These are phyloP conservation scores for Artibeus jamaicensis DNA, from an alignment of 2,797 vertebrate species.

Conservation along the genomic window DNA sequence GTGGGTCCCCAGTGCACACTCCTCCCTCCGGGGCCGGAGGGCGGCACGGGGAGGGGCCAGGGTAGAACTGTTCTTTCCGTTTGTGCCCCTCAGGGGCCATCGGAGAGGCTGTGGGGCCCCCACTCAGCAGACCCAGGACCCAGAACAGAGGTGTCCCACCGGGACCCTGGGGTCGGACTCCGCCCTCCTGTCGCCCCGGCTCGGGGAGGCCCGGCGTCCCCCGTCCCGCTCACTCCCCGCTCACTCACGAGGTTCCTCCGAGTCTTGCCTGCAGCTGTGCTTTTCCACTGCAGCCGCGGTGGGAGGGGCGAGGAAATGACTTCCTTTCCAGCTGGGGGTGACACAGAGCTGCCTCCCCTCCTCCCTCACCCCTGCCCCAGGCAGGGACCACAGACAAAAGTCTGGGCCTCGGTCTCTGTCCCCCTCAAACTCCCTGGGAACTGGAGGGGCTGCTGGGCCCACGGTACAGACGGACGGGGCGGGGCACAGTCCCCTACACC, in stretches of 20 bases:
- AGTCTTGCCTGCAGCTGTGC: background rate
- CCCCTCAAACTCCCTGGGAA: background rate
- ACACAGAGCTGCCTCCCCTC: background rate
- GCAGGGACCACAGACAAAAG: background rate
- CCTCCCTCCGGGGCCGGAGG: too few relatives aligned
- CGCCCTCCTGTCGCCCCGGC: background rate
- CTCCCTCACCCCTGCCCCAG: background rate
- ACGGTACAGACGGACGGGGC: rapidly evolving
- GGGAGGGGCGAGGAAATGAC: background rate
- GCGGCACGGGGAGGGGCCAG: background rate
- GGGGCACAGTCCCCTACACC: background rate
- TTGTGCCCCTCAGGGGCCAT: background rate
- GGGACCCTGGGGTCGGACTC: background rate
- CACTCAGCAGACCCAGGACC: background rate
- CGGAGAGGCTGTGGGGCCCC: background rate
- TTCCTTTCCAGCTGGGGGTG: background rate
- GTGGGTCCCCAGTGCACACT: rapidly evolving
- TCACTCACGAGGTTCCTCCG: background rate
- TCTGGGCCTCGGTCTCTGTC: background rate
- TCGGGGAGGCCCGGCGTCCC: background rate
- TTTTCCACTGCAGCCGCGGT: background rate
- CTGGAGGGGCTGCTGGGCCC: background rate
- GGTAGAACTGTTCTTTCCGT: too few relatives aligned
- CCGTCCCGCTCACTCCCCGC: too few relatives aligned
- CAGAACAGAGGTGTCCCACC: background rate